phyloP scores from a whole-genome alignment of 2,797 vertebrate genomes.

The Amazona finschi region DNA sequence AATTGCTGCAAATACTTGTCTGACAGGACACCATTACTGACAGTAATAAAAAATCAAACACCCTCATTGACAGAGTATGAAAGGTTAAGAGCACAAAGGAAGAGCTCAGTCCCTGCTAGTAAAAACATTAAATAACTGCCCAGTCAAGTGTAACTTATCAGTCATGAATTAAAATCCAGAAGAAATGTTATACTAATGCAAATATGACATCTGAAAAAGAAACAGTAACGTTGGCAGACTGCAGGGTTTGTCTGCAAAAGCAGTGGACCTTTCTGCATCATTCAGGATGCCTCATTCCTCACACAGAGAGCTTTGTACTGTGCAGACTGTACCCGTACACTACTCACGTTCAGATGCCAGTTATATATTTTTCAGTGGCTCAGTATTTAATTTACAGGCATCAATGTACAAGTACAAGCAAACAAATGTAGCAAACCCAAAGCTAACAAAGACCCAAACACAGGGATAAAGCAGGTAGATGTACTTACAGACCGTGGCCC shows the following conservation, averaged over 20 bases:
- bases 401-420: neutral
- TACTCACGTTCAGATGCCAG: accelerated
- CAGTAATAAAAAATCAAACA: neutral
- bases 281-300: accelerated
- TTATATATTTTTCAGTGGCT: neutral
- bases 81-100: neutral
- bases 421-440: neutral
- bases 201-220: neutral
- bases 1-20: neutral
- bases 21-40: neutral
- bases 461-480: neutral
- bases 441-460: neutral
- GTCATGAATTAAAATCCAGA: neutral
- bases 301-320: accelerated
- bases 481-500: neutral
- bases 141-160: neutral
- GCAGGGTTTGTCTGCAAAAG: neutral
- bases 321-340: neutral
- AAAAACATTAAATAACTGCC: neutral
- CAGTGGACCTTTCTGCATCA: accelerated
- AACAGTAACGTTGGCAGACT: accelerated
- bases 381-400: neutral
- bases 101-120: neutral
- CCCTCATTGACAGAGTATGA: neutral
- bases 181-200: neutral